Evolutionary conservation across 1,140 invertebrate genomes (phyloP).

Genomic region (Agrypnia vestita): DNA sequence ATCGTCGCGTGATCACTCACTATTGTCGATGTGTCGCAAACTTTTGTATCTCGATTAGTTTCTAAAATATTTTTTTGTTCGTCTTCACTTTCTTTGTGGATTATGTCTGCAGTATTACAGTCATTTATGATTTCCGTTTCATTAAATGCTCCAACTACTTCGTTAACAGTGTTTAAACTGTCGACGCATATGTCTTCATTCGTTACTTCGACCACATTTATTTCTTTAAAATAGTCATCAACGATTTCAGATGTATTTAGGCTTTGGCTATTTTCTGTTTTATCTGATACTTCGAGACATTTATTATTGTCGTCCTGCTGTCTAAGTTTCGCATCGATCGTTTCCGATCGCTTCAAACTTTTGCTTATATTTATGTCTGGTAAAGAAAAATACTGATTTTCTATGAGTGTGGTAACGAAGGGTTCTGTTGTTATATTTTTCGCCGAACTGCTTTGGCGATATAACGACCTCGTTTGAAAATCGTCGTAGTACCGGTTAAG

Average conservation of each 20-base stretch:
- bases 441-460: constrained; percentile 64
- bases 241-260: constrained; percentile 2
- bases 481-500: constrained; percentile 49
- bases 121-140: neutral
- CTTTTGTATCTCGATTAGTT: constrained; percentile 4
- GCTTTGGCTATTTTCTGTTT: neutral
- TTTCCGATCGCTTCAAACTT: constrained; percentile 78
- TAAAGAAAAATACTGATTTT: constrained; percentile 80
- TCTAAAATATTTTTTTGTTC: constrained; percentile 11
- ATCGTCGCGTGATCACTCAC: neutral
- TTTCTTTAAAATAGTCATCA: constrained; percentile 45
- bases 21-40: neutral
- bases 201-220: constrained; percentile 48
- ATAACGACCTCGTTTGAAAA: constrained; percentile 57
- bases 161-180: constrained; percentile 41
- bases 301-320: constrained; percentile 70
- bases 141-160: constrained; percentile 22
- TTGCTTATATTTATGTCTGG: constrained; percentile 79
- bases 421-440: constrained; percentile 73
- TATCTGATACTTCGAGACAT: constrained; percentile 36
- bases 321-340: constrained; percentile 78
- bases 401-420: constrained; percentile 72
- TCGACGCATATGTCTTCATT: constrained; percentile 41
- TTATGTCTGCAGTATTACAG: neutral
- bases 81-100: neutral